Base-by-base conservation (phyloP, 2,797 vertebrate species). In the Benthosema pterotum region DNA sequence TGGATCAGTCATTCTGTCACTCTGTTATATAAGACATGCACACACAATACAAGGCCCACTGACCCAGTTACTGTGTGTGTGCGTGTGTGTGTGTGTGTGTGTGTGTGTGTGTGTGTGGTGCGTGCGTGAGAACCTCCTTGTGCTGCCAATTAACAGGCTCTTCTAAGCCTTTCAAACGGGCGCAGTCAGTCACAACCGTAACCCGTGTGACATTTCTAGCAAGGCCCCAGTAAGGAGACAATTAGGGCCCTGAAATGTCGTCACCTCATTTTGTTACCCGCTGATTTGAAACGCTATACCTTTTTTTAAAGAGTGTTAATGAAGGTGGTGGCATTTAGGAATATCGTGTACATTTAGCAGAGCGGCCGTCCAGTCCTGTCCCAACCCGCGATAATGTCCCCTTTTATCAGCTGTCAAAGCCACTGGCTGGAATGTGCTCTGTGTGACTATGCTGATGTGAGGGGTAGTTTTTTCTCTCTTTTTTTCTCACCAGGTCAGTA, bases 21-120 rank as follows among this genome's bases (percentile, higher is more conserved):
- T n/a, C n/a, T 69, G 84, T 87, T 82, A 66, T 79, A 53, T 74
- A 67, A 43, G 69, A 64, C 25, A 1, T 72, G 47, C 75, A 46
- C 65, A 48, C 65, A 54, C 60, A 47, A 15, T 14, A 52, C 57
- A 32, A 81, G 79, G 60, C 85, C 83, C 78, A 85, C 76, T 87
- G 82, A 88, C 88, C 71, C 71, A 87, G 60, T 87, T 88, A 84
- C 4, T 12, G 11, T 46, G n/a, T 46, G 60, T 42, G 8, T 38
- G 32, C 2, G 32, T 9, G 32, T 9, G 32, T 38, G 32, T 9
- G 32, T 38, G 32, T 11, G 32, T 11, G 32, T 11, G 32, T 38
- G 32, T 9, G 32, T 38, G 32, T 9, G 7, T 9, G 32, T 11
- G 8, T 38, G 8, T 11, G 32, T 9, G 32, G 32, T 9, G 32